A percentile compares a stretch with the other conserved stretches of the same genome.
Conservation (phyloP, 2,113 vertebrate species). For the Prietella phreatophila region DNA sequence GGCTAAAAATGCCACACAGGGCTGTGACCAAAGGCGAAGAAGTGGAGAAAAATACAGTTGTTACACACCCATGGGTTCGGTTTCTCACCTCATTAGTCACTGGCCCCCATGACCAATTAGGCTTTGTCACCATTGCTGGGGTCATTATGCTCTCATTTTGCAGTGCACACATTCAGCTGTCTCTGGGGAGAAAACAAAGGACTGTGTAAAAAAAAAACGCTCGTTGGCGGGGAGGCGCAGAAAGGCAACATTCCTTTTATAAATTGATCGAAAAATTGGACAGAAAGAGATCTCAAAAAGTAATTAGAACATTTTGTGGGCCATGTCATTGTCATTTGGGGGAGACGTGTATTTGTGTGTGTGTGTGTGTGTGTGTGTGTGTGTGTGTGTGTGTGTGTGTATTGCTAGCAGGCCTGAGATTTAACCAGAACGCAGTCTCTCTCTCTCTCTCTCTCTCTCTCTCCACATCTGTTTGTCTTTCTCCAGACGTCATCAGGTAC, state of each 20-base stretch:
- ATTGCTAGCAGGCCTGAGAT: no score
- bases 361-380: background rate
- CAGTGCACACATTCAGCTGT: conserved; percentile 97
- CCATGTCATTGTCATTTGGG: conserved; percentile 22
- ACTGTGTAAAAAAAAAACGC: conserved; percentile 70
- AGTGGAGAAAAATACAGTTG: conserved; percentile 95
- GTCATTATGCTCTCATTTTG: conserved; percentile 98
- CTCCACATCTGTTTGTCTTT: background rate
- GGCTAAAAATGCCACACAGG: conserved; percentile 96
- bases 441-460: no score
- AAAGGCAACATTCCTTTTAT: conserved; percentile 63
- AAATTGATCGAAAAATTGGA: conserved; percentile 52
- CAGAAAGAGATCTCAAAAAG: conserved; percentile 36
- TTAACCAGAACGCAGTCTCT: background rate
- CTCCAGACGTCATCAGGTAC: background rate
- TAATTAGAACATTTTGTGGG: conserved; percentile 41
- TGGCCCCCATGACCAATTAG: conserved; percentile 97
- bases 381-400: background rate
- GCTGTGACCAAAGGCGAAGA: conserved; percentile 95
- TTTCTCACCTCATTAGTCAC: conserved; percentile 99
- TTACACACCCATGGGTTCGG: conserved; percentile 88
- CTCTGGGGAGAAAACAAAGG: conserved; percentile 80
- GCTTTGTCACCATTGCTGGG: conserved; percentile 90
- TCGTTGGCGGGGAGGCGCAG: conserved; percentile 70
- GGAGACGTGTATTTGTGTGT: background rate